These are phyloP conservation scores for Parasteatoda tepidariorum DNA, from an alignment of 1,140 invertebrate genomes.

Conservation along the genomic window DNA sequence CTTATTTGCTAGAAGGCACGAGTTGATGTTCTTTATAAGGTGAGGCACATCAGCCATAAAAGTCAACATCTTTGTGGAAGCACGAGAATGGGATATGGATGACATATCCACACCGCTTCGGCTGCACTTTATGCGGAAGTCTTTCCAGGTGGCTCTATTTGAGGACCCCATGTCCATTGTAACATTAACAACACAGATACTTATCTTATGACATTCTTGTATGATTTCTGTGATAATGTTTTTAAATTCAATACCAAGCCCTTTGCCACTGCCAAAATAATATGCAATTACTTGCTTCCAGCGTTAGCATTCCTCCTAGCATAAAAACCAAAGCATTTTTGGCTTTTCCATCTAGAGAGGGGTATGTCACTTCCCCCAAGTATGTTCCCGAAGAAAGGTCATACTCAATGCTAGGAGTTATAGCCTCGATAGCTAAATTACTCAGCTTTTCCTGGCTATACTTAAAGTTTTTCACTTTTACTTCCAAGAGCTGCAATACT, in stretches of 20 bases:
- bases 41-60: too few relatives aligned
- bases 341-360: background rate
- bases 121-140: background rate
- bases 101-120: background rate
- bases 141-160: background rate
- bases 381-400: background rate
- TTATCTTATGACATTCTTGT: background rate
- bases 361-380: background rate
- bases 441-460: background rate
- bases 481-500: background rate
- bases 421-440: background rate
- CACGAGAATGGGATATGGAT: background rate
- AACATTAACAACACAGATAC: background rate
- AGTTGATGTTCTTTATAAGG: background rate
- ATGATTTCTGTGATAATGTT: background rate
- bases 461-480: too few relatives aligned
- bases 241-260: background rate
- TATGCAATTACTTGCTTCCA: conserved; percentile 9
- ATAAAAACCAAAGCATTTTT: too few relatives aligned
- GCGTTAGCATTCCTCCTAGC: too few relatives aligned
- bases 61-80: background rate
- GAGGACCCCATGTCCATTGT: background rate
- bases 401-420: background rate
- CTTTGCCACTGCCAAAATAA: background rate
- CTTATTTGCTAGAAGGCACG: background rate